These are phyloP conservation scores for Pimephales promelas DNA, from an alignment of 2,113 vertebrate genomes.

Conservation along the genomic window DNA sequence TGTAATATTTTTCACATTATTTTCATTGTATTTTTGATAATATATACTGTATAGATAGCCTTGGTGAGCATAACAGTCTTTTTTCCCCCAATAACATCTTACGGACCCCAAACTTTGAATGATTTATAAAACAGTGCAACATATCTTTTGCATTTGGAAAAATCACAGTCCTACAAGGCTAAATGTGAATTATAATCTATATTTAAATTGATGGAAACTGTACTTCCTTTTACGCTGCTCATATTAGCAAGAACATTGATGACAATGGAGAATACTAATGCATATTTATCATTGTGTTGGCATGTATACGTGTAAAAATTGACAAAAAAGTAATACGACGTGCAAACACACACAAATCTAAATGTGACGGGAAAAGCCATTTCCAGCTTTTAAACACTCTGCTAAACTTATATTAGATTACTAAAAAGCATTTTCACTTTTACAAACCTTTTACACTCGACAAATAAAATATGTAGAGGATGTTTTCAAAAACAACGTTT, in stretches of 20 bases:
- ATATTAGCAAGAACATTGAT: not conserved
- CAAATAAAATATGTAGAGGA: not conserved
- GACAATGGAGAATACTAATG: not conserved
- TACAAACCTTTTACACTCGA: not conserved
- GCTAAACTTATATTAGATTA: not conserved
- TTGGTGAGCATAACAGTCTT: not conserved
- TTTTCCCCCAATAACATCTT: not conserved
- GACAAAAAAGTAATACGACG: not conserved
- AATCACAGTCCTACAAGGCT: not conserved
- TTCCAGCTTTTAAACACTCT: not conserved
- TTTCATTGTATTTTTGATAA: too few relatives aligned
- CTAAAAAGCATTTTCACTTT: not conserved
- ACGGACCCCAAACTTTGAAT: not conserved
- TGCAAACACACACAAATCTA: not conserved
- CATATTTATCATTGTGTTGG: not conserved
- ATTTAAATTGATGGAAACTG: not conserved
- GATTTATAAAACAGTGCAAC: not conserved
- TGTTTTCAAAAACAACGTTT: not conserved
- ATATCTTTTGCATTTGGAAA: not conserved
- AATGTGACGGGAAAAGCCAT: not conserved
- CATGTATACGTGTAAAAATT: not conserved
- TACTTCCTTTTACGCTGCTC: not conserved
- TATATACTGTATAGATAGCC: not conserved
- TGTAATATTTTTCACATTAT: too few relatives aligned
- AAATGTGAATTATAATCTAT: not conserved